A percentile compares a stretch with the other conserved stretches of the same genome.
These are phyloP conservation scores for Epinephelus fuscoguttatus DNA, from an alignment of 2,113 vertebrate species.

Conservation along the genomic window DNA sequence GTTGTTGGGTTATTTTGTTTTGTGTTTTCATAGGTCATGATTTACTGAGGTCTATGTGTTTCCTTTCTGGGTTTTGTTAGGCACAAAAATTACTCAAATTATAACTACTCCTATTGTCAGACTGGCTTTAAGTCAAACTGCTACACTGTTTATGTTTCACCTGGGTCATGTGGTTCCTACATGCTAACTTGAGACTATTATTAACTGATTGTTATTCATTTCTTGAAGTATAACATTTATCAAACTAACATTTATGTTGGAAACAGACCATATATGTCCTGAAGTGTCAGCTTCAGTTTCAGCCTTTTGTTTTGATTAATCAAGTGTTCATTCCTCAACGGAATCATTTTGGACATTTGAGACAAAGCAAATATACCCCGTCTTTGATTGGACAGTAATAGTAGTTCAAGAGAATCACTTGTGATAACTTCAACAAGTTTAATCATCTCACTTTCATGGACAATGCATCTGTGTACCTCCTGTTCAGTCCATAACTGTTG, in stretches of 20 bases:
- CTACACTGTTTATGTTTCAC: slow-evolving; percentile 17
- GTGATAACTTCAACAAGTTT: slow-evolving; percentile 67
- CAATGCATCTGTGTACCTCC: neutral
- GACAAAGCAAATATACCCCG: slow-evolving; percentile 71
- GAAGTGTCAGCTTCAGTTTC: slow-evolving; percentile 72
- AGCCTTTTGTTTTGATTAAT: slow-evolving; percentile 80
- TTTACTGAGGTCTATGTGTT: neutral
- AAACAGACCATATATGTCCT: slow-evolving; percentile 46
- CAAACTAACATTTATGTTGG: slow-evolving; percentile 76
- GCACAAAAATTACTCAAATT: neutral
- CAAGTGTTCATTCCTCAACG: slow-evolving; percentile 75
- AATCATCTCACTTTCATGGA: slow-evolving; percentile 12
- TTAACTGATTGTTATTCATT: slow-evolving; percentile 67
- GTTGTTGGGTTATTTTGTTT: neutral
- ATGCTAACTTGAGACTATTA: slow-evolving; percentile 51
- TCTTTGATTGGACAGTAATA: slow-evolving; percentile 67
- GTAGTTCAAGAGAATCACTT: slow-evolving; percentile 68
- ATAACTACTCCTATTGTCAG: neutral
- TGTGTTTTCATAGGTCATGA: neutral
- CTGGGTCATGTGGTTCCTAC: slow-evolving; percentile 36
- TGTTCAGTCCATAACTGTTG: neutral
- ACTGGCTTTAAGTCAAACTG: neutral
- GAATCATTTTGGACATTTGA: slow-evolving; percentile 73
- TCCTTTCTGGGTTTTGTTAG: neutral
- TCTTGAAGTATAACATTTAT: slow-evolving; percentile 70